Conservation (phyloP, 2,113 vertebrate species). For the Arenaria interpres region DNA sequence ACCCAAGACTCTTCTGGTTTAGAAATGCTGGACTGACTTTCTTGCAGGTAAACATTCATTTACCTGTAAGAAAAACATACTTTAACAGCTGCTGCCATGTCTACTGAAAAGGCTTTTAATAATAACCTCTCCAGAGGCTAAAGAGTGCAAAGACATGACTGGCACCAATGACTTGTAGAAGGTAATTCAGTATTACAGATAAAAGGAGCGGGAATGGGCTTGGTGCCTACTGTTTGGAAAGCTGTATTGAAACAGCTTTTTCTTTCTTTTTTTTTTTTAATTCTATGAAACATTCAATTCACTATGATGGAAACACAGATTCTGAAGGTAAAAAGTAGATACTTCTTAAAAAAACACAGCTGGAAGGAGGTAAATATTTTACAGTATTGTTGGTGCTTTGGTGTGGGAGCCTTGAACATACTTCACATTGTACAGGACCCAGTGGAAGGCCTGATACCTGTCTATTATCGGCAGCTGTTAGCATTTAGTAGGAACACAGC, state of each 20-base stretch:
- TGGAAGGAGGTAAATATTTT: background rate
- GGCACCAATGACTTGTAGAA: slow-evolving; percentile 10
- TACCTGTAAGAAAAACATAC: background rate
- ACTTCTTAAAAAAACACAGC: background rate
- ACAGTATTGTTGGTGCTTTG: background rate
- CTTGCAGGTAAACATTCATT: slow-evolving; percentile 36
- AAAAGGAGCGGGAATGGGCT: slow-evolving; percentile 3
- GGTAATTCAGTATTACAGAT: slow-evolving; percentile 5
- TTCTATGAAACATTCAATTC: background rate
- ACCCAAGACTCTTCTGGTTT: slow-evolving; percentile 23
- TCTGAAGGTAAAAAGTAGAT: slow-evolving; percentile 16
- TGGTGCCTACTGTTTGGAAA: slow-evolving; percentile 52
- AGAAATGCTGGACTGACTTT: slow-evolving; percentile 13
- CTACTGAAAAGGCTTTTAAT: slow-evolving; percentile 36
- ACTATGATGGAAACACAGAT: background rate
- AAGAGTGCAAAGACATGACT: slow-evolving; percentile 21
- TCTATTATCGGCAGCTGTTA: background rate
- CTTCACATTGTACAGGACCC: background rate
- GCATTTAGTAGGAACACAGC: background rate
- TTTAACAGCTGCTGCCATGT: background rate
- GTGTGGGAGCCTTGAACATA: background rate
- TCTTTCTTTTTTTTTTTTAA: background rate
- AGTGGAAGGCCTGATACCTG: background rate
- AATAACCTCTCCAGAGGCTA: slow-evolving; percentile 35
- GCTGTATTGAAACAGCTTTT: slow-evolving; percentile 45